A percentile compares a stretch with the other conserved stretches of the same genome.
These are phyloP conservation scores for Hypotaenidia okinawae DNA, from an alignment of 2,797 vertebrate genomes.

Conservation along the genomic window DNA sequence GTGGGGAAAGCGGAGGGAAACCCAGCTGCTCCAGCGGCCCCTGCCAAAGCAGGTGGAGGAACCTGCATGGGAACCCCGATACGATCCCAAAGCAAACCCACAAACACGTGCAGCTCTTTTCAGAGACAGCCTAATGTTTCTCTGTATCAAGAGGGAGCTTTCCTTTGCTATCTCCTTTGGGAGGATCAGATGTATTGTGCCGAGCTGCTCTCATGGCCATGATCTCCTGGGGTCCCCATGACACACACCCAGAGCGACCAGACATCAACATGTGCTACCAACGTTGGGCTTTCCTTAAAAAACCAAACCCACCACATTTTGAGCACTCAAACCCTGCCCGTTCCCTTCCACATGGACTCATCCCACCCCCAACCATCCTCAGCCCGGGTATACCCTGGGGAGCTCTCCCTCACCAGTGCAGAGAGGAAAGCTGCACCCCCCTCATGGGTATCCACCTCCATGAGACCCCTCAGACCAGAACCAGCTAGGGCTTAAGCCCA, in stretches of 20 bases:
- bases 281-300: too few species aligned
- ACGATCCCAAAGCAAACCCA: background rate
- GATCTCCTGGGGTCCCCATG: fast-evolving
- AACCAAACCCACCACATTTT: too few species aligned
- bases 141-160: background rate
- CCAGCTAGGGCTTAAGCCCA: fast-evolving
- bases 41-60: background rate
- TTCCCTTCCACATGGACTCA: background rate
- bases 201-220: background rate
- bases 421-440: background rate
- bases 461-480: fast-evolving
- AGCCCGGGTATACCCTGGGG: background rate
- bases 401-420: background rate
- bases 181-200: background rate
- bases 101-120: background rate
- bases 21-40: background rate
- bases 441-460: background rate
- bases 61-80: background rate
- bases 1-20: background rate
- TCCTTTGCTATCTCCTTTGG: background rate
- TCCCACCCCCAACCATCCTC: background rate
- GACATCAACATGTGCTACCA: background rate
- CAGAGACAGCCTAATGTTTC: background rate
- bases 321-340: background rate
- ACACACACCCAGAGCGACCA: background rate